Evolutionary conservation across 2,888 invertebrate genomes (phyloP), one percentile per base, ranked within the genome.

Genomic region (Stegophylla sp.): DNA sequence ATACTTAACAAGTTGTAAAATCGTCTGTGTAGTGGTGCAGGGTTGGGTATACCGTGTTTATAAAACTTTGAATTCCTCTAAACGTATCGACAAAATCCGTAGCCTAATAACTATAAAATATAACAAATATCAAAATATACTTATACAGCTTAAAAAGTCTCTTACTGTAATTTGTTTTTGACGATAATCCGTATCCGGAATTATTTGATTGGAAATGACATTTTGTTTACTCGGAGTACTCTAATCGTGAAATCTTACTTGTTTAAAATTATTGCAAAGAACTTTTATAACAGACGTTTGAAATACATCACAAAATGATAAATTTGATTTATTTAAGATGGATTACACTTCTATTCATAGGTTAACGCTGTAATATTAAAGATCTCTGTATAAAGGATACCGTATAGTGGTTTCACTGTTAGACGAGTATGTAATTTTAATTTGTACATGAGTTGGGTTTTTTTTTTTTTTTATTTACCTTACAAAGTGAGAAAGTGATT

Each of bases 1-100:
- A 43, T 59, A 43, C 15, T 41, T 56, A 17, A 56, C 56, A 72
- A 72, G 72, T 72, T 72, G 17, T 72, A 12, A 9, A 59, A 72
- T 72, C 5, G n/a, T n/a, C 43, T 59, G 12, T 72, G 2, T 5
- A 56, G 51, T 56, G 17, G n/a, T n/a, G n/a, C n/a, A n/a, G n/a
- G n/a, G n/a, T n/a, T n/a, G n/a, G 41, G 15, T 13, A 73, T 7
- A 71, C 20, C 17, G 5, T n/a, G 17, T 17, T 51, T 51, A 17
- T 51, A 53, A 34, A 53, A 71, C 20, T 41, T 71, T 3, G 13
- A 3, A 20, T 53, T 34, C 59, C 34, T 41, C 28, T 13, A 34
- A 53, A 15, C 15, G 51, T 56, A 72, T 56, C 41, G 17, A 56
- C 3, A 56, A 71, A 43, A 10, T 41, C 9, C 23, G n/a, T 51